phyloP scores from a whole-genome alignment of 2,113 vertebrate genomes.

The Collichthys lucidus region DNA sequence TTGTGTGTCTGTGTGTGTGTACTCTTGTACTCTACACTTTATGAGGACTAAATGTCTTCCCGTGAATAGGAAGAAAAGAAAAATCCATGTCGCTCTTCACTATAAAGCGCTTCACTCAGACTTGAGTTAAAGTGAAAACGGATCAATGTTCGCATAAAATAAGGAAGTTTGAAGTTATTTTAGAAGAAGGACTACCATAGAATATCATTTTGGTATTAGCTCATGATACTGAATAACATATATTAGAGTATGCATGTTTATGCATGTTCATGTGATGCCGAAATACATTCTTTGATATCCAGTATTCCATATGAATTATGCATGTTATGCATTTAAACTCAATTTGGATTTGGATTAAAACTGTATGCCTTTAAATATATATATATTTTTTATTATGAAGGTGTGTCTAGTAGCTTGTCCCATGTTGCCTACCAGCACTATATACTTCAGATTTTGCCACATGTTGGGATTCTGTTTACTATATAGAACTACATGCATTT shows the following conservation, averaged over 20 bases:
- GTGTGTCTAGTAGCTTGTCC: neutral
- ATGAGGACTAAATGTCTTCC: conserved; percentile 15
- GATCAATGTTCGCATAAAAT: neutral
- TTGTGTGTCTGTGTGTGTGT: neutral
- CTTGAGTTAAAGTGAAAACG: neutral
- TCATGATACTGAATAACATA: neutral
- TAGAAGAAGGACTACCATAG: neutral
- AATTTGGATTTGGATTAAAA: neutral
- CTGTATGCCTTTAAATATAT: neutral
- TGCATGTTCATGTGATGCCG: too few species aligned
- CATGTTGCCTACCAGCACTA: neutral
- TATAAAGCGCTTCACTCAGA: neutral
- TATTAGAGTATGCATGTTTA: neutral
- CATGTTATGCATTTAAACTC: neutral
- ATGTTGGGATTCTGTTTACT: neutral
- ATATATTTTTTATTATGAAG: neutral
- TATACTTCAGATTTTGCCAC: neutral
- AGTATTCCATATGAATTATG: neutral
- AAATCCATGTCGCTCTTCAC: neutral
- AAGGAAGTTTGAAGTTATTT: neutral
- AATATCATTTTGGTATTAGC: neutral
- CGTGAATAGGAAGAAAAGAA: neutral
- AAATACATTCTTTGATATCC: neutral
- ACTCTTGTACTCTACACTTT: neutral
- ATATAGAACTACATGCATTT: neutral